Percentiles rank a stretch among this genome's conserved stretches.
Evolutionary conservation across 2,888 invertebrate genomes (phyloP).

Genomic region (Philopedon plagiatum): DNA sequence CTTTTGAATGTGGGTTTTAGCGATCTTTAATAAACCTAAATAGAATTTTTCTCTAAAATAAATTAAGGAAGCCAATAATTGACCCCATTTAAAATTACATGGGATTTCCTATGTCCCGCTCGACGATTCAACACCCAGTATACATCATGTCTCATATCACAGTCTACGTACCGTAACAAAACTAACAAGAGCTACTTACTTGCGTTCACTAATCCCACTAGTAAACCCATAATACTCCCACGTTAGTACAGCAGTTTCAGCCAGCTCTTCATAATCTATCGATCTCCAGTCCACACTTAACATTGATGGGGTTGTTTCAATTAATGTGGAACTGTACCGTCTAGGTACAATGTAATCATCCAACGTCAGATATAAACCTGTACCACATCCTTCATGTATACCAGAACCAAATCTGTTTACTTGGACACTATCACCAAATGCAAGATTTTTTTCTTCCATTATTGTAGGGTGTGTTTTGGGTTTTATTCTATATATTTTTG

Average conservation of each 20-base stretch:
- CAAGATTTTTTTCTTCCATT: constrained; percentile 67
- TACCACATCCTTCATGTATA: constrained; percentile 69
- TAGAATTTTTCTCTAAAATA: too few species aligned
- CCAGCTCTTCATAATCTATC: constrained; percentile 54
- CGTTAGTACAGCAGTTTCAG: constrained; percentile 60
- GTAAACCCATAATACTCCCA: constrained; percentile 62
- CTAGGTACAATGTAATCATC: constrained; percentile 59
- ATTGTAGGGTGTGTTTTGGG: constrained; percentile 28
- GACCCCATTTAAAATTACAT: too few species aligned
- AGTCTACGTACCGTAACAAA: too few species aligned
- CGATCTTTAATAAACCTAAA: too few species aligned
- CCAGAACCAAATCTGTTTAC: constrained; percentile 69
- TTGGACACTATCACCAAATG: constrained; percentile 82
- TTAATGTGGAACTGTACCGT: constrained; percentile 48
- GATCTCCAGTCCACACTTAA: constrained; percentile 34
- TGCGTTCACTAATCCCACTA: background rate
- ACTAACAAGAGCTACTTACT: too few species aligned
- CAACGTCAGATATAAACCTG: constrained; percentile 67
- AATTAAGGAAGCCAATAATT: too few species aligned
- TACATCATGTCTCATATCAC: too few species aligned
- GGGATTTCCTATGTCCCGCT: too few species aligned
- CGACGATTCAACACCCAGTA: too few species aligned
- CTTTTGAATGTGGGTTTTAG: too few species aligned
- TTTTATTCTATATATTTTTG: constrained; percentile 28
- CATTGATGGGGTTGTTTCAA: constrained; percentile 14